Evolutionary conservation across 2,888 invertebrate genomes (phyloP), one percentile per base, ranked within the genome.

Genomic region (Aelia acuminata): DNA sequence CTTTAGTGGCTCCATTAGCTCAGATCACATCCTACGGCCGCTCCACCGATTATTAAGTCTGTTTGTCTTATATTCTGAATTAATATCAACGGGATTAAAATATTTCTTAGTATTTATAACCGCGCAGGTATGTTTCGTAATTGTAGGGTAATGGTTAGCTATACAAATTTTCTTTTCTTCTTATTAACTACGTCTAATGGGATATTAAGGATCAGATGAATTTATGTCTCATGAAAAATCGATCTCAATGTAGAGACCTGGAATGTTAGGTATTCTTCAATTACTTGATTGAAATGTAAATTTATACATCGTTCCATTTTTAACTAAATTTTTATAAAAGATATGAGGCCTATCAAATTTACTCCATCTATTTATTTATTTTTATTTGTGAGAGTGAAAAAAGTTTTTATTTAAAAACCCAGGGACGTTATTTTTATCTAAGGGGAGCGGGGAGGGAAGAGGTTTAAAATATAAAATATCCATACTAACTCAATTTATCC

Each of bases 81-180:
- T 85, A 85, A 85, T 85, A 85, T 84, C 49, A 84, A 50, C 49
- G 20, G 49, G 48, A 84, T 85, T 85, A 53, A 85, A 85, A 85
- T 85, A 85, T 84, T 84, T 84, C 49, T 50, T 15, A 26, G 47
- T 48, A 48, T 39, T 85, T 85, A 85, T 35, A 31, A 70, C 26
- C 57, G 31, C n/a, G 13, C 5, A 18, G 31, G 35, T 70, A 35
- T 70, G 63, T 70, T 35, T 70, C 20, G 2, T 70, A 70, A 70
- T 18, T 70, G 31, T 4, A 20, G 18, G 63, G 35, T 70, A 70
- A 70, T 70, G 31, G 35, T 35, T 35, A 5, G 63, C 5, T 70
- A 35, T 70, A 70, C 18, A 5, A 1, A 18, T 18, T 35, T 35
- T 63, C 31, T 63, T 63, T 63, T 26, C 15, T 31, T 35, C 35